Base-by-base conservation (phyloP, 2,113 vertebrate genomes). In the Chamaea fasciata region DNA sequence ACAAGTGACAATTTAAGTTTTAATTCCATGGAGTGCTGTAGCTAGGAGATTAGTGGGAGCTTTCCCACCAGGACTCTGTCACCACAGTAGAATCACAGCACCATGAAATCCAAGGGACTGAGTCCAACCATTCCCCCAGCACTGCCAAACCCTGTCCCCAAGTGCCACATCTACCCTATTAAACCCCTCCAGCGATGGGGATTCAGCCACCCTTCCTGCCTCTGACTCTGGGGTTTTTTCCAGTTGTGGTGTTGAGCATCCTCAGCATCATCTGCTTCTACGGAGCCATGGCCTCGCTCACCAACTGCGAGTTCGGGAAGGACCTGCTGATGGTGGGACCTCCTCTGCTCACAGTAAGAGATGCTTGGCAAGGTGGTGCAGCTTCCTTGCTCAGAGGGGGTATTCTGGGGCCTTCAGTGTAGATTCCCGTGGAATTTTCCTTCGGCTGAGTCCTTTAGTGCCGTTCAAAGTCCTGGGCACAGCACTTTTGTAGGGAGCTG, bases 241-340 rank as follows among this genome's bases (percentile, higher is more conserved):
- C 96, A 99, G 98, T 97, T 83, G 98, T 96, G 62, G 96, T 98
- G 97, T 93, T 99, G 56, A 97, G 96, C 52, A 59, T 98, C 67
- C 75, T 98, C 70, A 96, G 98, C 69, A 85, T 97, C 37, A 84
- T 98, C 92, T 99, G 98, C 47, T 64, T 98, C 71, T 99, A 99
- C 0, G 99, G 99, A 64, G 96, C 97, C 63, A 41, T 98, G 28
- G 98, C 98, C 41, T 99, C 99, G 3, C 93, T 99, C 63, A 33
- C 98, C 30, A 99, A 98, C 87, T 88, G 95, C 84, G 96, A 97
- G 93, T 99, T 99, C 65, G 98, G 96, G 73, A 97, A 97, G 89
- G 98, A 96, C 8, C 77, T 99, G 15, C 94, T 99, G 46, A 89
- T 98, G 70, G 92, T 99, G 97, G 99, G 98, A 21, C 97, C 98